Evolutionary conservation across 1,140 invertebrate species (phyloP), one percentile per base, ranked within the genome.

Genomic region (Theocolax elegans): DNA sequence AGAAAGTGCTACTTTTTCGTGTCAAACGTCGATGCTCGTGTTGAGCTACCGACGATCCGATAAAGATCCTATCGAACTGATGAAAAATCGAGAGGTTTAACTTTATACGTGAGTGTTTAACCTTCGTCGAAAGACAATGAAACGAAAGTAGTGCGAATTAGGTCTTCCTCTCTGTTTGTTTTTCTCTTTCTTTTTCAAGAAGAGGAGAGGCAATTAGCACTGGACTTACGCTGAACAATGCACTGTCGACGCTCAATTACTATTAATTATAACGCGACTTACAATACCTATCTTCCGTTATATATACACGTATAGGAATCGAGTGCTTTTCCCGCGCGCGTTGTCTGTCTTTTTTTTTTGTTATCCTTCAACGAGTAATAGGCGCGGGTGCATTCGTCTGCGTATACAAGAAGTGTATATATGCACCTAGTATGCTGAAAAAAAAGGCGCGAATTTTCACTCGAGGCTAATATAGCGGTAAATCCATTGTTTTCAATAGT

Each of bases 261-360:
- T 48, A 59, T 72, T 72, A 72, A 72, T 72, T 72, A 72, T 65
- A 56, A 66, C 44, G 44, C 51, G n/a, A n/a, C n/a, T n/a, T n/a
- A n/a, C n/a, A n/a, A n/a, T n/a, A n/a, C n/a, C n/a, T 59, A n/a
- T 3, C 35, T 56, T 42, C 56, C 56, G 56, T 59, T 59, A 59
- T 13, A 19, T 23, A 27, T 35, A 35, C 31, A 35, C 10, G 31
- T 6, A n/a, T n/a, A n/a, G n/a, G n/a, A n/a, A n/a, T n/a, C n/a
- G n/a, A n/a, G n/a, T n/a, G n/a, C n/a, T n/a, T 13, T 56, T n/a
- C 29, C 8, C 29, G 54, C 27, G 23, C 49, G 49, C 49, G 13
- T 19, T 15, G 15, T 15, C 3, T 15, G 42, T 44, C 15, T 13
- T 15, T 13, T 17, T 35, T 42, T 40, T 23, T 38, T 25, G 3